phyloP scores from a whole-genome alignment of 2,888 invertebrate genomes.

The Branchinecta sandiegonensis region DNA sequence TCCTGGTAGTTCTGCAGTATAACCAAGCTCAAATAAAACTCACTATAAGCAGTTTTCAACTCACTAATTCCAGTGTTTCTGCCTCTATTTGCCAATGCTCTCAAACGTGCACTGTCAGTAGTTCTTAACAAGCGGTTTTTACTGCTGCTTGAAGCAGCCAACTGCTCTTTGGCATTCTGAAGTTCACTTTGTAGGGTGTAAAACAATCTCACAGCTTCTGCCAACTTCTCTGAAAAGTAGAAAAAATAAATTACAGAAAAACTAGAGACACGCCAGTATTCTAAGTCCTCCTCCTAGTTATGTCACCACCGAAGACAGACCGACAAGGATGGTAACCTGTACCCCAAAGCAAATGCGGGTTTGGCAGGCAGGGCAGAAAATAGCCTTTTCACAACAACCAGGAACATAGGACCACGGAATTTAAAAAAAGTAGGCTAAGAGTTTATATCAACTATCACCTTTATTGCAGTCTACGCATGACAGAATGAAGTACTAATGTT shows the following conservation, averaged over 20 bases:
- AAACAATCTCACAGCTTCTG: conserved; percentile 90
- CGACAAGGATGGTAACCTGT: too few species aligned
- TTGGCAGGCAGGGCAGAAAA: too few species aligned
- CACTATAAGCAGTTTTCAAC: conserved; percentile 90
- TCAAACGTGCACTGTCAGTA: conserved; percentile 31
- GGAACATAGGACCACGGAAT: too few species aligned
- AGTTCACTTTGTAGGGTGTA: conserved; percentile 78
- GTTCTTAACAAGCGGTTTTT: conserved; percentile 32
- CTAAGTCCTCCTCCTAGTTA: too few species aligned
- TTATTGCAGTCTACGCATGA: too few species aligned
- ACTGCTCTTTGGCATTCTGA: conserved; percentile 38
- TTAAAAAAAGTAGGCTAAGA: too few species aligned
- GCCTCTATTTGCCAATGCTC: conserved; percentile 35
- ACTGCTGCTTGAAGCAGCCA: conserved; percentile 34
- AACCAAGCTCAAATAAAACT: conserved; percentile 93
- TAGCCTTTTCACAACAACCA: too few species aligned
- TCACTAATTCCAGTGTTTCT: conserved; percentile 74
- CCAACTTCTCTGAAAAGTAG: conserved; percentile 64
- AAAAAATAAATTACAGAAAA: not conserved
- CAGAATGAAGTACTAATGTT: too few species aligned
- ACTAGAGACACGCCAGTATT: too few species aligned
- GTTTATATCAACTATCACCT: too few species aligned
- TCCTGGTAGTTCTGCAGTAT: conserved; percentile 96
- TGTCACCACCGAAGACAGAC: too few species aligned
- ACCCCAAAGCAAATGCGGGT: too few species aligned